Percentiles rank a stretch among this genome's conserved stretches.
Conservation (phyloP, 2,113 vertebrate species). For the Heterotis niloticus region DNA sequence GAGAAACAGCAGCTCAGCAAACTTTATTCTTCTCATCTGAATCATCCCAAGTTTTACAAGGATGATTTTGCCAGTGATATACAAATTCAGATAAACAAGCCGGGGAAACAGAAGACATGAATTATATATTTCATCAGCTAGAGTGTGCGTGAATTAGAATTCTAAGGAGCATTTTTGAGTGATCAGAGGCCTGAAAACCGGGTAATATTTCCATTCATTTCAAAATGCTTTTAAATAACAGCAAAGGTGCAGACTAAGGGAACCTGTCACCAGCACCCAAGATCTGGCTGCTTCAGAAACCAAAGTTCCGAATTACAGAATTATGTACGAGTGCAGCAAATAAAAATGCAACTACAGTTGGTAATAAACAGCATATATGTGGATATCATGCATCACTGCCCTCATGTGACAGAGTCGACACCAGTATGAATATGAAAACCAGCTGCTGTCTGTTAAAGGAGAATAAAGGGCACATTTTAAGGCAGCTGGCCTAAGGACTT, state of each 20-base stretch:
- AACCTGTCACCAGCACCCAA: neutral
- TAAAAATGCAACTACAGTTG: too few relatives aligned
- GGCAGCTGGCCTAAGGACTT: too few relatives aligned
- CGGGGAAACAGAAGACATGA: neutral
- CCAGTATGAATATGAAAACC: too few relatives aligned
- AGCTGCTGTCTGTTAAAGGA: too few relatives aligned
- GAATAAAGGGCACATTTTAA: too few relatives aligned
- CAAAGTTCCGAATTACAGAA: too few relatives aligned
- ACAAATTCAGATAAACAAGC: conserved; percentile 12
- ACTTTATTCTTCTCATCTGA: conserved; percentile 14
- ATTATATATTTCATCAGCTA: neutral
- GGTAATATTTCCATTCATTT: neutral
- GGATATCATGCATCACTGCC: too few relatives aligned
- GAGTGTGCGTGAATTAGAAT: neutral
- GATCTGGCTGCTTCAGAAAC: neutral
- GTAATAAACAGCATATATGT: too few relatives aligned
- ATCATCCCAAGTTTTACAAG: neutral
- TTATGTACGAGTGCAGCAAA: too few relatives aligned
- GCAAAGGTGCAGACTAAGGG: too few relatives aligned
- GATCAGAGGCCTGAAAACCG: neutral
- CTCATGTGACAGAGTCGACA: too few relatives aligned
- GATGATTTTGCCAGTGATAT: conserved; percentile 12
- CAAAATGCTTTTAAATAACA: neutral
- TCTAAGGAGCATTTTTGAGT: neutral
- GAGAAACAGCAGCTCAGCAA: neutral